These are phyloP conservation scores for Ceyx cyanopectus DNA, from an alignment of 2,113 vertebrate genomes.

Conservation along the genomic window DNA sequence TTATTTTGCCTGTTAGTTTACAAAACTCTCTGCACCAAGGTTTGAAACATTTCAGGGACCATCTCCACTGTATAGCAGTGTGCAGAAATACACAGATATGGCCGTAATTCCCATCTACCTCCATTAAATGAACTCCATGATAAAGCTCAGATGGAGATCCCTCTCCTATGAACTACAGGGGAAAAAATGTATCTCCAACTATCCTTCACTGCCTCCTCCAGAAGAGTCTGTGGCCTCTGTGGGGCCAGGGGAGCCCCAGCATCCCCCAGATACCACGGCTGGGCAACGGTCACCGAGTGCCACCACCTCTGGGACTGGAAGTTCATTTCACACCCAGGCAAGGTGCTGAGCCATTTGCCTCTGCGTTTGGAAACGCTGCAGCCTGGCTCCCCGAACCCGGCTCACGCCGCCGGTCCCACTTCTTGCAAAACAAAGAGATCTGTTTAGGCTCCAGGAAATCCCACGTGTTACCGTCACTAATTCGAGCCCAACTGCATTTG, in stretches of 20 bases:
- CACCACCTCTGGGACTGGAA: background rate
- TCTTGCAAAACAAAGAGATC: conserved; percentile 70
- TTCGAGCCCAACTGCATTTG: conserved; percentile 63
- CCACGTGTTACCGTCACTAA: conserved; percentile 63
- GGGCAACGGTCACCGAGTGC: background rate
- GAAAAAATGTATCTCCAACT: background rate
- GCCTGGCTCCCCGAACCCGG: background rate
- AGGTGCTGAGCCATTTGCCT: background rate
- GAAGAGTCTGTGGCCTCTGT: background rate
- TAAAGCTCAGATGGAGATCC: background rate
- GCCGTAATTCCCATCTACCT: background rate
- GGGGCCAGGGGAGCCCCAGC: background rate
- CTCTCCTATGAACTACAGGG: background rate
- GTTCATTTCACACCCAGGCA: background rate
- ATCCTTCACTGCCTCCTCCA: background rate
- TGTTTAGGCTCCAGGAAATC: conserved; percentile 62
- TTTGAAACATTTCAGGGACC: background rate
- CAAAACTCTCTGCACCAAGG: accelerated
- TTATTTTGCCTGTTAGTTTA: background rate
- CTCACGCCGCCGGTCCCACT: background rate
- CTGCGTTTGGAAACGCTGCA: background rate
- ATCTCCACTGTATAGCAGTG: background rate
- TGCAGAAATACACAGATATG: background rate
- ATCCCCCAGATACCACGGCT: accelerated
- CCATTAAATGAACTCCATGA: background rate